A percentile compares a stretch with the other conserved stretches of the same genome.
phyloP scores from a whole-genome alignment of 1,140 invertebrate genomes.

The Habropoda laboriosa region DNA sequence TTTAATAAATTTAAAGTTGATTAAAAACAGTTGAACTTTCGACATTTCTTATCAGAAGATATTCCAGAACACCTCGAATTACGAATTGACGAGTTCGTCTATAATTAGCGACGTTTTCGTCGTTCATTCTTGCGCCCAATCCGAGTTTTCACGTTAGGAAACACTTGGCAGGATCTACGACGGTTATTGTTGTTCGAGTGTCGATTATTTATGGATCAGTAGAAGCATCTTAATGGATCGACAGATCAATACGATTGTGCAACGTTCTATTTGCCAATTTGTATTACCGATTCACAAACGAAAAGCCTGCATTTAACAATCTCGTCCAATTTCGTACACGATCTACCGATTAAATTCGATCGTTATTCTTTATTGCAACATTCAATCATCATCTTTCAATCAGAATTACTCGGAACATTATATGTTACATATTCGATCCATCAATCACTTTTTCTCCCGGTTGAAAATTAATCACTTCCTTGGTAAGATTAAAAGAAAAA shows the following conservation, averaged over 20 bases:
- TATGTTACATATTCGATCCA: too few relatives aligned
- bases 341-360: too few relatives aligned
- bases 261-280: background rate
- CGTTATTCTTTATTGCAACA: background rate
- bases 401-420: background rate
- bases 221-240: background rate
- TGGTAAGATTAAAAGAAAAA: background rate
- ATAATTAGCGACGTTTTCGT: slow-evolving; percentile 52
- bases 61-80: too few relatives aligned
- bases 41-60: too few relatives aligned
- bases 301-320: too few relatives aligned
- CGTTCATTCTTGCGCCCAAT: slow-evolving; percentile 10
- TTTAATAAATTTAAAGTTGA: too few relatives aligned
- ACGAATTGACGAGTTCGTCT: slow-evolving; percentile 23
- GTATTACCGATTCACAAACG: background rate
- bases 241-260: too few relatives aligned
- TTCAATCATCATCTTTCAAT: background rate
- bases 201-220: slow-evolving; percentile 67
- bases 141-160: slow-evolving; percentile 64
- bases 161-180: slow-evolving; percentile 69
- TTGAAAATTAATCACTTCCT: background rate
- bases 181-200: slow-evolving; percentile 67
- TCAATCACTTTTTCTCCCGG: background rate
- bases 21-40: too few relatives aligned
- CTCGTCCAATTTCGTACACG: too few relatives aligned